Evolutionary conservation across 2,797 vertebrate genomes (phyloP), one percentile per base, ranked within the genome.

Genomic region (Phalanger gymnotis): DNA sequence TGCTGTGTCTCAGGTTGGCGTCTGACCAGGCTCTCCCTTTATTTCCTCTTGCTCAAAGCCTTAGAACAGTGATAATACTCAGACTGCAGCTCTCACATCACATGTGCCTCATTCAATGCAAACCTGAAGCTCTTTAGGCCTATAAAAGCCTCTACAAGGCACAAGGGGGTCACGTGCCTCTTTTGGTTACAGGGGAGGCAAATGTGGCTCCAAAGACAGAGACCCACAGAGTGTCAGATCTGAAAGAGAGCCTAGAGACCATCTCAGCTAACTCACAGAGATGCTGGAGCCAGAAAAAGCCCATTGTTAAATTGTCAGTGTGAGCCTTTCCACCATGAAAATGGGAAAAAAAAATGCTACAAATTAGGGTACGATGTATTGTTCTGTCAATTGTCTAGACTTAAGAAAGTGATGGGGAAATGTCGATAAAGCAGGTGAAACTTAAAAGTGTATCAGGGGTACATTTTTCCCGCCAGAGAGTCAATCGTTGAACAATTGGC

Each of bases 41-140:
- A 1, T 95, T 95, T 95, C 95, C 54, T 95, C 47, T 92, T 89
- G 34, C 54, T 90, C 54, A 57, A 54, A 22, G 93, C 27, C 25
- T 91, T 53, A 34, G 73, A 91, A 47, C 54, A 47, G 47, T 56
- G 53, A 12, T 87, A 27, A 87, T 66, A 19, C 27, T 81, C 73
- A 94, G 94, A 73, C 89, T 47, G 87, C 31, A 95, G 61, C 34
- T 61, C 40, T 87, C 22, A 10, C 9, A 47, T 87, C 40, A 47
- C 73, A 87, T 87, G 40, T 9, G 12, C 73, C 66, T 25, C 19
- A 7, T 81, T 47, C 66, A 22, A 10, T 81, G n/a, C 66, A 73
- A 73, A 40, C 66, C 73, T 81, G 73, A 81, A 81, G 73, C 73
- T 47, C 40, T 47, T 81, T 47, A 81, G 66, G 73, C 3, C 73